Conservation (phyloP, 2,888 invertebrate genomes). For the Sarcophaga variegata region DNA sequence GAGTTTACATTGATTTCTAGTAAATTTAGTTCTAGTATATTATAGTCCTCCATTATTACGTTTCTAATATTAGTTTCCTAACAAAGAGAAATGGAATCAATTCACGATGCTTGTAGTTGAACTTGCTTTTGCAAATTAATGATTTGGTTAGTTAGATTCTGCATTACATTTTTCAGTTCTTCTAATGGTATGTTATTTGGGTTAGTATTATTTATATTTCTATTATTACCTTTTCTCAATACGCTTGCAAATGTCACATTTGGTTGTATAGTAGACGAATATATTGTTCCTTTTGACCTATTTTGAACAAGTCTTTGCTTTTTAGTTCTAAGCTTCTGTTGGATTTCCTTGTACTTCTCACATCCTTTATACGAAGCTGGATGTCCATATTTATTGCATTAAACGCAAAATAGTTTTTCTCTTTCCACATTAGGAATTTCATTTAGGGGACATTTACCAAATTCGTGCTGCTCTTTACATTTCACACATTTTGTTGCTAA, state of each 20-base stretch:
- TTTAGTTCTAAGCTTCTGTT: neutral
- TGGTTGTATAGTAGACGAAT: too few species aligned
- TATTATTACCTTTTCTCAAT: too few species aligned
- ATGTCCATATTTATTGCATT: constrained; percentile 12
- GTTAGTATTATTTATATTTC: too few species aligned
- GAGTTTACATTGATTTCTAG: neutral
- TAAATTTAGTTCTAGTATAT: too few species aligned
- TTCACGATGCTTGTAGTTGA: neutral
- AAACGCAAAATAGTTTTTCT: constrained; percentile 4
- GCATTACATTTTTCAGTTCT: neutral
- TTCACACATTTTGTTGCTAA: too few species aligned
- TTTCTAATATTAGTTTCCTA: neutral
- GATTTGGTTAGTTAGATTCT: neutral
- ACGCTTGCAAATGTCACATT: too few species aligned
- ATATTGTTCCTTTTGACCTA: neutral
- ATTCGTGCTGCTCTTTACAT: too few species aligned
- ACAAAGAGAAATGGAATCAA: neutral
- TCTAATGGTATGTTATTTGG: too few species aligned
- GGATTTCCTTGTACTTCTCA: neutral
- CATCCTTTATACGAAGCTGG: neutral
- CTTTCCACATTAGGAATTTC: too few species aligned
- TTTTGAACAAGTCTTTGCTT: neutral
- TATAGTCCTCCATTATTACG: too few species aligned
- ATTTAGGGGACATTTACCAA: too few species aligned
- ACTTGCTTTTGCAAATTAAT: neutral